Percentiles rank a stretch among this genome's conserved stretches.
phyloP scores from a whole-genome alignment of 2,888 invertebrate genomes.

The Entomobrya multifasciata region DNA sequence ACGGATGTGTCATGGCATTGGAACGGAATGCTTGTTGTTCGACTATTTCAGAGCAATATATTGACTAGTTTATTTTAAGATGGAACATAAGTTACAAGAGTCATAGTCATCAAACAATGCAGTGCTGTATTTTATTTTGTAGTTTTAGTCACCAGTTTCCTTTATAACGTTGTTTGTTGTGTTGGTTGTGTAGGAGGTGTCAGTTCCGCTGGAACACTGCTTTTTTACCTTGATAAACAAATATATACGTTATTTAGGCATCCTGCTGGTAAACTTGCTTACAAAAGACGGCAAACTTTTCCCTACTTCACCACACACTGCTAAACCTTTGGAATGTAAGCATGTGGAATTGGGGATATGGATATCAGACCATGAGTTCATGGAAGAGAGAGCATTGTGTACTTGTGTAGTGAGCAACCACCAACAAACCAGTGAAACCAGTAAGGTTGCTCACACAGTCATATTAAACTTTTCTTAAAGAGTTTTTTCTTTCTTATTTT shows the following conservation, averaged over 20 bases:
- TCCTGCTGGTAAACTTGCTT: slow-evolving; percentile 25
- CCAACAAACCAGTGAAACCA: slow-evolving; percentile 20
- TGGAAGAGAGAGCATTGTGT: slow-evolving; percentile 17
- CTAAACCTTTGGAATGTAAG: slow-evolving; percentile 49
- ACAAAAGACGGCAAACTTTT: slow-evolving; percentile 58
- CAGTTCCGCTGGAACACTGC: slow-evolving; percentile 43
- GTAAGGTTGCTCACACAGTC: slow-evolving; percentile 29
- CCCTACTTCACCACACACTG: slow-evolving; percentile 30
- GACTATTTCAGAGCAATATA: not conserved
- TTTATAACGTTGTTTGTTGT: slow-evolving; percentile 14
- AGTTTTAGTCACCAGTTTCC: slow-evolving; percentile 26
- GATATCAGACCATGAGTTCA: too few species aligned
- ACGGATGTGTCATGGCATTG: slow-evolving; percentile 13
- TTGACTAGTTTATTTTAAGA: not conserved
- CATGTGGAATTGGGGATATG: slow-evolving; percentile 23
- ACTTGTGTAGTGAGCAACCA: slow-evolving; percentile 2
- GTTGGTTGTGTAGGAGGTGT: slow-evolving; percentile 62
- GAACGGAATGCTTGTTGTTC: not conserved
- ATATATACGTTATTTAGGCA: slow-evolving; percentile 19
- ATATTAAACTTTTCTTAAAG: slow-evolving; percentile 43
- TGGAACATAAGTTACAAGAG: not conserved
- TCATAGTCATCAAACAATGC: not conserved
- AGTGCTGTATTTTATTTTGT: slow-evolving; percentile 2
- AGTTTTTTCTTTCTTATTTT: not conserved
- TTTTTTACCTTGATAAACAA: not conserved